Conservation (phyloP, 2,113 vertebrate species). For the Ovibos moschatus region DNA sequence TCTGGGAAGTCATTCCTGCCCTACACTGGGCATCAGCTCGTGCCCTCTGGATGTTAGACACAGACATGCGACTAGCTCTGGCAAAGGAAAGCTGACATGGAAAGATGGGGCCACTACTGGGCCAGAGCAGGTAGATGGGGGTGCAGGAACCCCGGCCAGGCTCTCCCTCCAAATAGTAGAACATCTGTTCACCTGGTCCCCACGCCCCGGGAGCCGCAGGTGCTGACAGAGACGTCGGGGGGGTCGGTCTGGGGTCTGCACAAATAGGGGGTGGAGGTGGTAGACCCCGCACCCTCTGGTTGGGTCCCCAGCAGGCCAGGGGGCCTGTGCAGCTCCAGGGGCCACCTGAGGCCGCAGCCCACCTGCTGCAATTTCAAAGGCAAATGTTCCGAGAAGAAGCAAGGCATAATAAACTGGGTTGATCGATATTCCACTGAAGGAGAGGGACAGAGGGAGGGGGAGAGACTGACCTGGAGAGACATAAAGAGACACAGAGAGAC, state of each 20-base stretch:
- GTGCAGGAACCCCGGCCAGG: fast-evolving
- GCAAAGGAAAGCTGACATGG: fast-evolving
- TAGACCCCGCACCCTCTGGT: background rate
- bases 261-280: background rate
- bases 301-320: background rate
- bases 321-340: background rate
- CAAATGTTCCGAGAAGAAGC: slow-evolving; percentile 74
- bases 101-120: background rate
- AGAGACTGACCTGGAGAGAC: background rate
- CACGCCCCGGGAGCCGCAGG: fast-evolving
- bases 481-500: background rate
- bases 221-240: background rate
- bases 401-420: slow-evolving; percentile 70
- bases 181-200: background rate
- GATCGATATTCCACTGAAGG: slow-evolving; percentile 64
- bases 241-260: background rate
- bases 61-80: background rate
- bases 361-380: slow-evolving; percentile 65
- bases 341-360: background rate
- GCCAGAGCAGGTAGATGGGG: background rate
- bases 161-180: fast-evolving
- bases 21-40: fast-evolving
- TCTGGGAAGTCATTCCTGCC: background rate
- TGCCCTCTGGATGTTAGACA: background rate
- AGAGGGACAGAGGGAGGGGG: background rate